Evolutionary conservation across 1,140 invertebrate genomes (phyloP).

Genomic region (Mamestra configurata): DNA sequence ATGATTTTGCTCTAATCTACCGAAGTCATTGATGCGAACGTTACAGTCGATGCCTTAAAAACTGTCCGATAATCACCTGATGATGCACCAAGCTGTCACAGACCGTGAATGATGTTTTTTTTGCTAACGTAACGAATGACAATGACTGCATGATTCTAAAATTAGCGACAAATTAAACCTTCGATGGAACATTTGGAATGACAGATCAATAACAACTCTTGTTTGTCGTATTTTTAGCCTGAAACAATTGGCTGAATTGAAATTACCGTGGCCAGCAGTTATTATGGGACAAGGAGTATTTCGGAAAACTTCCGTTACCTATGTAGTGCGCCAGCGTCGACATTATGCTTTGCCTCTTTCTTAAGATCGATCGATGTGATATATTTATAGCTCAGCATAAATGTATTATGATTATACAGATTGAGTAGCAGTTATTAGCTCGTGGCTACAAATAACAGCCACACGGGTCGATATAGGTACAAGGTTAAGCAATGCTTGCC

Average conservation of each 20-base stretch:
- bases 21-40: conserved; percentile 16
- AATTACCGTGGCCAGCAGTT: not conserved
- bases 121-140: not conserved
- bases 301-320: too few relatives aligned
- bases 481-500: too few relatives aligned
- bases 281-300: not conserved
- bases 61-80: conserved; percentile 31
- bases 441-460: too few relatives aligned
- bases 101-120: conserved; percentile 51
- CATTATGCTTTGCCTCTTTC: too few relatives aligned
- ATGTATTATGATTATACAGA: too few relatives aligned
- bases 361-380: too few relatives aligned
- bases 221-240: not conserved
- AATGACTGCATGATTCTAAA: conserved; percentile 44
- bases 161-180: conserved; percentile 42
- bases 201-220: conserved; percentile 10
- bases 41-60: not conserved
- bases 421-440: too few relatives aligned
- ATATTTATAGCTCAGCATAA: too few relatives aligned
- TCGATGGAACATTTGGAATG: conserved; percentile 36
- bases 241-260: not conserved
- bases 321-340: too few relatives aligned
- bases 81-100: conserved; percentile 40
- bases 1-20: not conserved
- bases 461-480: too few relatives aligned